Conservation (phyloP, 2,888 invertebrate genomes). For the Ormyrus pomaceus region DNA sequence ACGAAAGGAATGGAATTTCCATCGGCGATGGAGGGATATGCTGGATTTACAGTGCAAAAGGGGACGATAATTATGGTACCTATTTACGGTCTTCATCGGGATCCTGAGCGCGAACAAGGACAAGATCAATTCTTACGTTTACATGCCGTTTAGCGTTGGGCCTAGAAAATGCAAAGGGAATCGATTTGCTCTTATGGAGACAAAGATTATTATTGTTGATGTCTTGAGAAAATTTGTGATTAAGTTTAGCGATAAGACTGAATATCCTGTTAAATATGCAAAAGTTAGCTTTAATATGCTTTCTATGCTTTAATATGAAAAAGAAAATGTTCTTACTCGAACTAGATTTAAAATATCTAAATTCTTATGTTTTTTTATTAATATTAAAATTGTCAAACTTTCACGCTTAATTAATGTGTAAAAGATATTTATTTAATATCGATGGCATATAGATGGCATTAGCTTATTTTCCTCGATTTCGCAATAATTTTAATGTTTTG, state of each 20-base stretch:
- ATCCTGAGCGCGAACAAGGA: slow-evolving; percentile 69
- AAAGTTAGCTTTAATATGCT: slow-evolving; percentile 35
- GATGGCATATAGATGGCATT: too few relatives aligned
- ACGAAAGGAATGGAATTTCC: slow-evolving; percentile 64
- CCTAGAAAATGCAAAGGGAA: slow-evolving; percentile 72
- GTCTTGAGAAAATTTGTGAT: slow-evolving; percentile 60
- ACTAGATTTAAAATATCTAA: too few relatives aligned
- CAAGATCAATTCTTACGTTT: slow-evolving; percentile 66
- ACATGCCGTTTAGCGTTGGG: slow-evolving; percentile 72
- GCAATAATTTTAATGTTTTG: too few relatives aligned
- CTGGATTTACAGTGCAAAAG: slow-evolving; percentile 66
- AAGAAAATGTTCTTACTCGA: too few relatives aligned
- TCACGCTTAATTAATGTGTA: too few relatives aligned
- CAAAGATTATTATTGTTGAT: slow-evolving; percentile 61
- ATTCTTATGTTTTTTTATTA: too few relatives aligned
- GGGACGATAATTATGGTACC: slow-evolving; percentile 68
- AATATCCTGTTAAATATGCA: slow-evolving; percentile 69
- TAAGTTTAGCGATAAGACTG: slow-evolving; percentile 71
- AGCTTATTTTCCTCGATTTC: too few relatives aligned
- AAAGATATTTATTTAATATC: too few relatives aligned
- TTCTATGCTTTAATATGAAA: too few relatives aligned
- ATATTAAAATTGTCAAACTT: too few relatives aligned
- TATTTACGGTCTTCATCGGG: slow-evolving; percentile 67
- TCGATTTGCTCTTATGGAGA: slow-evolving; percentile 62
- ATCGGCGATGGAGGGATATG: slow-evolving; percentile 63